Percentiles rank a stretch among this genome's conserved stretches.
These are phyloP conservation scores for Aporophyla lueneburgensis DNA, from an alignment of 2,888 invertebrate species.

Conservation along the genomic window DNA sequence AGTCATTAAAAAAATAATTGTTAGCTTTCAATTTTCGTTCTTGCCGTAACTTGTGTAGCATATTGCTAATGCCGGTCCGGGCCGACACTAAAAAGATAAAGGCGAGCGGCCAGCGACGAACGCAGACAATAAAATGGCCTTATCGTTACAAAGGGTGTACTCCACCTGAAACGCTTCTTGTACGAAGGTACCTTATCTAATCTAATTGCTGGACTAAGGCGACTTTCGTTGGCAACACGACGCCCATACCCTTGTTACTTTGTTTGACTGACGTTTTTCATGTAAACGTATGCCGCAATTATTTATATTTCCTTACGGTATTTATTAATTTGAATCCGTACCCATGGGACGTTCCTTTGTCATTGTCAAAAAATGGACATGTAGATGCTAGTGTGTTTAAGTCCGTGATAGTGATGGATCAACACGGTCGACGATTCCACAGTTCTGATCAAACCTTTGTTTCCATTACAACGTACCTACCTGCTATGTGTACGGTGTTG, in stretches of 20 bases:
- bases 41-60: slow-evolving; percentile 79
- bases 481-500: not conserved
- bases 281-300: not conserved
- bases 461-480: slow-evolving; percentile 9
- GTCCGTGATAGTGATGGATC: not conserved
- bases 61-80: slow-evolving; percentile 82
- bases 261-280: slow-evolving; percentile 25
- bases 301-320: slow-evolving; percentile 8
- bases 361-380: not conserved
- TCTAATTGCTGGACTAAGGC: slow-evolving; percentile 68
- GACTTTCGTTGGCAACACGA: slow-evolving; percentile 38
- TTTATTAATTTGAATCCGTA: slow-evolving; percentile 19
- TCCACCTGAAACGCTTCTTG: slow-evolving; percentile 75
- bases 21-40: slow-evolving; percentile 73
- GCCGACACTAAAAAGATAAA: slow-evolving; percentile 85
- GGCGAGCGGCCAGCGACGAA: slow-evolving; percentile 76
- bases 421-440: not conserved
- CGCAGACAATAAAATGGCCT: slow-evolving; percentile 84
- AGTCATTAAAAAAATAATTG: slow-evolving; percentile 72
- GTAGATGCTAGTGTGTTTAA: not conserved
- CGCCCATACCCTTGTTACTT: slow-evolving; percentile 21
- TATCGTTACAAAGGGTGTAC: slow-evolving; percentile 79
- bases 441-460: slow-evolving; percentile 28
- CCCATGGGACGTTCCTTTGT: not conserved
- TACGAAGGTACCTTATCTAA: slow-evolving; percentile 67